Percentiles rank a stretch among this genome's conserved stretches.
These are phyloP conservation scores for Thinocorus orbignyianus DNA, from an alignment of 2,113 vertebrate species.

Conservation along the genomic window DNA sequence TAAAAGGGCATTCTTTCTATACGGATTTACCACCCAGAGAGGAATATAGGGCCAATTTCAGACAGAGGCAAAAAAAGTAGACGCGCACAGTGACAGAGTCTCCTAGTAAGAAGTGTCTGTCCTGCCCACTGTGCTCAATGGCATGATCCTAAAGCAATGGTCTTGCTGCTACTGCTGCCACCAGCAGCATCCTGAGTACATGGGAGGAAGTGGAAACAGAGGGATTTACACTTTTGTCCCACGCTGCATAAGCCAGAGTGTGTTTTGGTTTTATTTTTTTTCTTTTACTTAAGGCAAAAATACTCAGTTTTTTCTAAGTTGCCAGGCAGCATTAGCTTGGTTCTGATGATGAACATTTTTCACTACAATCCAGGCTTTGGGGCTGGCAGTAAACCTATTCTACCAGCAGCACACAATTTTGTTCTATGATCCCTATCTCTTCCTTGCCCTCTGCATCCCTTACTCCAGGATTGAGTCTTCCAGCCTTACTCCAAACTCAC, in stretches of 20 bases:
- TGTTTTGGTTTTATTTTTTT: background rate
- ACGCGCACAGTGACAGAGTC: background rate
- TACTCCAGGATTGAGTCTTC: background rate
- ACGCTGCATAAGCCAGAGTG: background rate
- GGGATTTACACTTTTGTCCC: background rate
- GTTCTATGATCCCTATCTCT: background rate
- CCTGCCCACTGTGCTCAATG: background rate
- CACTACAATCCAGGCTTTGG: background rate
- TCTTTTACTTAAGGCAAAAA: background rate
- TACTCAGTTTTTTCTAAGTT: background rate
- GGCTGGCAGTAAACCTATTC: background rate
- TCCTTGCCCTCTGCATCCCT: background rate
- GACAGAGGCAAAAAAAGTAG: background rate
- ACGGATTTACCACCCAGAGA: background rate
- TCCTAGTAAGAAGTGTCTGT: background rate
- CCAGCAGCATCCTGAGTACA: background rate
- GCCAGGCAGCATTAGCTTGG: background rate
- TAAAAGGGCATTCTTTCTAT: background rate
- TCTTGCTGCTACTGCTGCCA: background rate
- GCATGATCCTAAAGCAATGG: accelerated
- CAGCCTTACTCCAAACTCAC: background rate
- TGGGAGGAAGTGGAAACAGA: background rate
- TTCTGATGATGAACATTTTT: background rate
- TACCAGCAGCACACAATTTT: background rate
- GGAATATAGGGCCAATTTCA: background rate